Percentiles rank a stretch among this genome's conserved stretches.
Conservation (phyloP, 64 coral and sea anemone species). For the Montipora foliosa region DNA sequence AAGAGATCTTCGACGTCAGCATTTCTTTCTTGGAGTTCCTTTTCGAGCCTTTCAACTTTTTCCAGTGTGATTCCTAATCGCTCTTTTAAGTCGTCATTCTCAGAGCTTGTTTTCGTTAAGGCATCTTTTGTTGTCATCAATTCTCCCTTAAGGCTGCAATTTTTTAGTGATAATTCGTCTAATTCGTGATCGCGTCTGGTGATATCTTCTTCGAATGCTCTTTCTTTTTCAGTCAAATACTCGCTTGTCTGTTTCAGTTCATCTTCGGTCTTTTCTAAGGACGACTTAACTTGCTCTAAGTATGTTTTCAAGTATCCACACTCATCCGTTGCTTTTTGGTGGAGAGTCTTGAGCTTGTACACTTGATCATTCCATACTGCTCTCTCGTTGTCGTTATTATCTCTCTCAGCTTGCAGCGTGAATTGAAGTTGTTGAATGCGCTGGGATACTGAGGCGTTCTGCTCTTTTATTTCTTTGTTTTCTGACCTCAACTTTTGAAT, state of each 20-base stretch:
- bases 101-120: constrained; percentile 57
- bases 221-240: constrained; percentile 71
- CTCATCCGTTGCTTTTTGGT: constrained; percentile 47
- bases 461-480: constrained; percentile 59
- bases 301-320: constrained; percentile 51
- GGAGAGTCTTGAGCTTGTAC: constrained; percentile 52
- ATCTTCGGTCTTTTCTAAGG: constrained; percentile 39
- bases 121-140: constrained; percentile 65
- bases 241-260: constrained; percentile 67
- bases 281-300: constrained; percentile 50
- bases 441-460: not conserved
- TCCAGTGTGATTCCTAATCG: constrained; percentile 52
- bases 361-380: constrained; percentile 73
- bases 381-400: constrained; percentile 80
- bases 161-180: constrained; percentile 28
- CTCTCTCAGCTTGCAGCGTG: constrained; percentile 59
- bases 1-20: constrained; percentile 74
- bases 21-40: constrained; percentile 54
- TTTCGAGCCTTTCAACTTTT: constrained; percentile 71
- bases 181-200: constrained; percentile 49
- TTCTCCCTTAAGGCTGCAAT: constrained; percentile 44
- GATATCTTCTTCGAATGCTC: constrained; percentile 37
- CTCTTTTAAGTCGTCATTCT: constrained; percentile 76
- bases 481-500: constrained; percentile 67
- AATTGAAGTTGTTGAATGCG: constrained; percentile 73